Conservation (phyloP, 2,113 vertebrate species). For the Erythrocebus patas region DNA sequence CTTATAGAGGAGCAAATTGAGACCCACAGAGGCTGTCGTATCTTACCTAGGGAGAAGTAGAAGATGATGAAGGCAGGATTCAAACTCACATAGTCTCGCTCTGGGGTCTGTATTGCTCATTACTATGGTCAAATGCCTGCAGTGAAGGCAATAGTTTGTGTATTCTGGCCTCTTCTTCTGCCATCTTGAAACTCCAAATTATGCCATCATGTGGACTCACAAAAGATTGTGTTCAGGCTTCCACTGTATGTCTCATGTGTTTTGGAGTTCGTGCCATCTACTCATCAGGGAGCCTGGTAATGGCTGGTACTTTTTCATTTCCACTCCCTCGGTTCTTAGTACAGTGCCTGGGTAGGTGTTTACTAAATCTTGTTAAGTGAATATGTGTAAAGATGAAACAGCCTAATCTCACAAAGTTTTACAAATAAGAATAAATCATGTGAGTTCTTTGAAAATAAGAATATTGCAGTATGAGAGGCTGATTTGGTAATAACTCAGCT, state of each 20-base stretch:
- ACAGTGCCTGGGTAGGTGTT: background rate
- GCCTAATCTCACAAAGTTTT: background rate
- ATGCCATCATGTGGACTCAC: background rate
- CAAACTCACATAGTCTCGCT: background rate
- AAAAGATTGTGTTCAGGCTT: background rate
- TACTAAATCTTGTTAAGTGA: background rate
- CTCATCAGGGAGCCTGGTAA: background rate
- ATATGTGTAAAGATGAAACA: background rate
- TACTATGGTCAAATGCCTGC: rapidly evolving
- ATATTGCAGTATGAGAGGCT: background rate
- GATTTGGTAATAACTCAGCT: background rate
- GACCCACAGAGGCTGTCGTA: background rate
- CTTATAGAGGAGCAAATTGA: background rate
- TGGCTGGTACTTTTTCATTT: background rate
- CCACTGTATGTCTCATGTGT: background rate
- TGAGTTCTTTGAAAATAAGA: background rate
- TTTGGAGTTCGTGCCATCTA: background rate
- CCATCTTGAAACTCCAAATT: background rate
- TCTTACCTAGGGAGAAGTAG: background rate
- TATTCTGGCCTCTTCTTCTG: background rate
- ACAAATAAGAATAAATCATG: background rate
- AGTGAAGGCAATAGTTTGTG: background rate
- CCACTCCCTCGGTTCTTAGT: background rate
- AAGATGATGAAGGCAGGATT: background rate
- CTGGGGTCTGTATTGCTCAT: background rate